Evolutionary conservation across 2,113 vertebrate genomes (phyloP).

Genomic region (Cathartes aura): DNA sequence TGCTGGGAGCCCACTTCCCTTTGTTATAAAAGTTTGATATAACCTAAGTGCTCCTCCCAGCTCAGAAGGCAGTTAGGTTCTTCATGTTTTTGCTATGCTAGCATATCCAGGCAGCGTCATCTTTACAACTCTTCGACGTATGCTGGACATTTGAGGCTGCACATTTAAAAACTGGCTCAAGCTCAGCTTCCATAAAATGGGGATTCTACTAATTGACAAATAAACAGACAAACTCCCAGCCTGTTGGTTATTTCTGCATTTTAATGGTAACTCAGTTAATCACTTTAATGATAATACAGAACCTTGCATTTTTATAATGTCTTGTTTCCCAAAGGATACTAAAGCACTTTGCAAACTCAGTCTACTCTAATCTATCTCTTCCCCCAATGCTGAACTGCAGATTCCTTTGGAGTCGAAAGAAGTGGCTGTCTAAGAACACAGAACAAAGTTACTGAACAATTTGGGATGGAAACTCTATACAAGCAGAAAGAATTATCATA

Average conservation of each 20-base stretch:
- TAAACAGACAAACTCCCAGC: not conserved
- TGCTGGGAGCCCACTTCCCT: not conserved
- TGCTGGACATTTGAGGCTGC: not conserved
- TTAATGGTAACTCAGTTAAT: not conserved
- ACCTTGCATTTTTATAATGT: not conserved
- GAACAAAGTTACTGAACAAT: not conserved
- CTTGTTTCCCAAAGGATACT: not conserved
- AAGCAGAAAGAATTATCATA: not conserved
- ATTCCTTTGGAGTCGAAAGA: not conserved
- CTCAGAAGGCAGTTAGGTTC: not conserved
- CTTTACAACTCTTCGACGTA: not conserved
- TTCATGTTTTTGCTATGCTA: not conserved
- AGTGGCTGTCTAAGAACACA: not conserved
- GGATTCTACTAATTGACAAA: not conserved
- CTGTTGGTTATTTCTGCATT: not conserved
- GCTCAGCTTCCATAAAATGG: not conserved
- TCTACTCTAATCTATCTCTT: not conserved
- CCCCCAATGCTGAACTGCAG: not conserved
- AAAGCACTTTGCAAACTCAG: not conserved
- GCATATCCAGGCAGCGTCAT: not conserved
- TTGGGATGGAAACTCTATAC: not conserved
- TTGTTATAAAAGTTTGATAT: slow-evolving; percentile 41
- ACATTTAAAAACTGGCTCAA: not conserved
- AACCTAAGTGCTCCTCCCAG: not conserved
- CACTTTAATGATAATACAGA: slow-evolving; percentile 3